Evolutionary conservation across 1,140 invertebrate genomes (phyloP).

Genomic region (Xylocopa sonorina): DNA sequence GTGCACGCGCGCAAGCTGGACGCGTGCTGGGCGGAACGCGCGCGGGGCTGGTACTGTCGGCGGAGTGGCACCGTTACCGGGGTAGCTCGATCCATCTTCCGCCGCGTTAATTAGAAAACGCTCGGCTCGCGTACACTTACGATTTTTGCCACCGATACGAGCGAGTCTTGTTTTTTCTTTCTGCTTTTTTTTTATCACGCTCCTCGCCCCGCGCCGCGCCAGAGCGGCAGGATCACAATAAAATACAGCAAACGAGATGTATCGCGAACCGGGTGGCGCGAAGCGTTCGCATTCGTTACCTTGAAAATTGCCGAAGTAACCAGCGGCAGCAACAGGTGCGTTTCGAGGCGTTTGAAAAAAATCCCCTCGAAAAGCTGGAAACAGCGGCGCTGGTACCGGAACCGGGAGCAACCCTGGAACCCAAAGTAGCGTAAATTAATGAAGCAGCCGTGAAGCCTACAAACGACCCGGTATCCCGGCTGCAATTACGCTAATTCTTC

Average conservation of each 20-base stretch:
- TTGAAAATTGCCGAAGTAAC: no score
- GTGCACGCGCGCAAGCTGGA: background rate
- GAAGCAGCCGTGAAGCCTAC: slow-evolving; percentile 28
- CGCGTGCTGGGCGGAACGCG: background rate
- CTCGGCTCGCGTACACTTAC: background rate
- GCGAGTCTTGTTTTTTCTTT: no score
- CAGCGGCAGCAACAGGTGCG: slow-evolving; percentile 1
- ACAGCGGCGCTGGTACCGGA: background rate
- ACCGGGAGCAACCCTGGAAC: background rate
- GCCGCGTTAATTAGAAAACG: background rate
- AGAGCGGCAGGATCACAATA: no score
- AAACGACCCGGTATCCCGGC: slow-evolving; percentile 15
- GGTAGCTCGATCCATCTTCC: background rate
- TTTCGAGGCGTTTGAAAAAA: no score
- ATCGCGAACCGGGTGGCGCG: no score
- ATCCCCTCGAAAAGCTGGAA: background rate
- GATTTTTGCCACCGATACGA: no score
- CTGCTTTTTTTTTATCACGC: no score
- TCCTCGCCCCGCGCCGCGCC: no score
- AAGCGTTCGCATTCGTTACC: no score
- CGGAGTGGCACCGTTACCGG: background rate
- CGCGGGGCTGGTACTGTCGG: background rate
- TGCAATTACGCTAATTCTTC: slow-evolving; percentile 62
- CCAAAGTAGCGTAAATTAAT: slow-evolving; percentile 23
- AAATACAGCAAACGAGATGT: no score